Evolutionary conservation across 2,797 vertebrate species (phyloP), one percentile per base, ranked within the genome.

Genomic region (Sardinella longiceps): DNA sequence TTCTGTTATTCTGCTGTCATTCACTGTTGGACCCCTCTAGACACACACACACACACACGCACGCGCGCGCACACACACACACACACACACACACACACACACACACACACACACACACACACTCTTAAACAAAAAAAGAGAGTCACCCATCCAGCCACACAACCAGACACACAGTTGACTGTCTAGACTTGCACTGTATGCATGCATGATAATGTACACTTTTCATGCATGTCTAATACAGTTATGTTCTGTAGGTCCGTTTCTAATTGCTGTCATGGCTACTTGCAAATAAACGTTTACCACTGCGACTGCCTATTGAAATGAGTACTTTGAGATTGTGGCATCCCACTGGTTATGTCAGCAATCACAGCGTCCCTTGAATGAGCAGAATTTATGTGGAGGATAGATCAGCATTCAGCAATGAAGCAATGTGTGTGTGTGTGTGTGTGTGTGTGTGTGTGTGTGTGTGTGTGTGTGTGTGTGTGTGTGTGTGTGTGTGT

Each of bases 381-480:
- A n/a, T n/a, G n/a, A n/a, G n/a, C n/a, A 83, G 80, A 88, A 88
- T 86, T 86, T 82, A 28, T 63, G 37, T 46, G 84, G 77, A 83
- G 66, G 53, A 51, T 11, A 5, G 46, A 53, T 50, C 43, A 81
- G 66, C 28, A 30, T 85, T 85, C 81, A n/a, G n/a, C n/a, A 60
- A 60, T 28, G 28, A 60, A 25, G 12, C 5, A 12, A 28, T 28
- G 25, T 6, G 60, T 11, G n/a, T 20, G 56, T 20, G 14, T 30
- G 60, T 63, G 5, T 63, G 60, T 63, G 60, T 30, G 5, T 63
- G 60, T 28, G 60, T 28, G n/a, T 30, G n/a, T 63, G 60, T 63
- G 1, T 63, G n/a, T 25, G 23, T 63, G 60, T 66, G 2, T 23
- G n/a, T 60, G 56, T 60, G 56, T 60, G 56, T 25, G 18, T 28